Evolutionary conservation across 1,140 invertebrate species (phyloP).

Genomic region (Parapsyche elsis): DNA sequence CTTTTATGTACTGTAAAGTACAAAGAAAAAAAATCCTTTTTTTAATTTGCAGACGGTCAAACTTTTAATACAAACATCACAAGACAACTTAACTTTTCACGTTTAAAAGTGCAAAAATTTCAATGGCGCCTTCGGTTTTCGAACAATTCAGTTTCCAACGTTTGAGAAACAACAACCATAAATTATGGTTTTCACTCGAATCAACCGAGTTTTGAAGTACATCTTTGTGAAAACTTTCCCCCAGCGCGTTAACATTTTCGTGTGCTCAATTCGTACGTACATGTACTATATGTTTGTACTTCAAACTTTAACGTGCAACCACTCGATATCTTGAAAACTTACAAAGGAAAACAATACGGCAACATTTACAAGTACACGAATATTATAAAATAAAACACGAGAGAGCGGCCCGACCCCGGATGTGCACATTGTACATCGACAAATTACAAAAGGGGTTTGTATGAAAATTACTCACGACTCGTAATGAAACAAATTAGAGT

Average conservation of each 20-base stretch:
- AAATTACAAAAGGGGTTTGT: too few species aligned
- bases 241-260: not conserved
- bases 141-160: not conserved
- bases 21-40: too few species aligned
- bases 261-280: not conserved
- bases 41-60: too few species aligned
- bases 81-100: too few species aligned
- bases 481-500: too few species aligned
- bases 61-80: too few species aligned
- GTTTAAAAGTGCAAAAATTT: not conserved
- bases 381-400: too few species aligned
- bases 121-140: not conserved
- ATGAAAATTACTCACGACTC: too few species aligned
- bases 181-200: slow-evolving; percentile 10
- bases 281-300: not conserved
- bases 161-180: not conserved
- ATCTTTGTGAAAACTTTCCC: not conserved
- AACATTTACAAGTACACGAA: too few species aligned
- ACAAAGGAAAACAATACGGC: not conserved
- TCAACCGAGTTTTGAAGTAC: not conserved
- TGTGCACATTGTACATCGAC: not conserved
- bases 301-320: not conserved
- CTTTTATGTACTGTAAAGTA: too few species aligned
- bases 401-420: too few species aligned
- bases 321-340: not conserved